Evolutionary conservation across 2,113 vertebrate species (phyloP), one percentile per base, ranked within the genome.

Genomic region (Bambusicola thoracicus): DNA sequence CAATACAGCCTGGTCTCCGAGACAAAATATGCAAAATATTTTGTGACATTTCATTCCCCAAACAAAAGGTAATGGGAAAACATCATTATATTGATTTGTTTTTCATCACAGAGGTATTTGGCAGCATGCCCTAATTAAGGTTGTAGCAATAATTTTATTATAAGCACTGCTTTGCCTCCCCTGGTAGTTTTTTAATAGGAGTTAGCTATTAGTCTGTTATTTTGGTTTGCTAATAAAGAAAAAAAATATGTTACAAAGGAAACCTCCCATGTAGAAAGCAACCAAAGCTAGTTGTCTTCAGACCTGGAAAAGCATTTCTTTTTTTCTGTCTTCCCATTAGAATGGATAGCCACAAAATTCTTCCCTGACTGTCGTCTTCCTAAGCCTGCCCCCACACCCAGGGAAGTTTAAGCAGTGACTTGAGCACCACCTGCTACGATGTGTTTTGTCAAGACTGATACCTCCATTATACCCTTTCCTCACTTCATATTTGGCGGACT

Each of bases 171-270:
- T 93, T 93, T 91, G 44, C 84, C 59, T 92, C 67, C 75, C 55
- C 63, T 2, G 0, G 68, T 84, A 82, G 49, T 82, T 89, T 92
- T 96, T 93, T 83, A 85, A 79, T 61, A 87, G 38, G 46, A 56
- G 25, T 85, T 66, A 76, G 81, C 70, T 85, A 82, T 89, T 85
- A 67, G 70, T 92, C 63, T 89, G 59, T 53, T 70, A 13, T 43
- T 84, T 93, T 85, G 82, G 32, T 87, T 94, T 93, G 89, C 34
- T 90, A 80, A 80, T 79, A 85, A 87, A 81, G 25, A 69, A 92
- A 53, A 53, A 78, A 87, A 75, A 56, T 3, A 65, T 1, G 2
- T 49, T 69, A 74, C 44, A 43, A 73, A 75, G 17, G 87, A 87
- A 85, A 74, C 5, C 21, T 91, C 43, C 53, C 49, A 77, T 21